Percentiles rank a stretch among this genome's conserved stretches.
Conservation (phyloP, 2,113 vertebrate genomes). For the Athene cunicularia region DNA sequence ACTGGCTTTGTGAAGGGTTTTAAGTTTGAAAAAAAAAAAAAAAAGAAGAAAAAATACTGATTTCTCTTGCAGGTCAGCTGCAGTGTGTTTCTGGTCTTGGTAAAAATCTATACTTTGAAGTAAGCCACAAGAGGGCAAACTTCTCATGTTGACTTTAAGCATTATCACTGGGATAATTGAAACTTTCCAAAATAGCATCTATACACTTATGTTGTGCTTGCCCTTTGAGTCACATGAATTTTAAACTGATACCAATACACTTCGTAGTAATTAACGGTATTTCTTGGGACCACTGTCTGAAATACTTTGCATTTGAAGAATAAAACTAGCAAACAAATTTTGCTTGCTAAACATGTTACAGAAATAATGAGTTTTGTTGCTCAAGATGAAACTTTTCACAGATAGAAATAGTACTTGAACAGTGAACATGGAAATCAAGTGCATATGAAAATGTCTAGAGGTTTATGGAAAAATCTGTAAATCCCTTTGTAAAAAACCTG, state of each 20-base stretch:
- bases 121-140: constrained; percentile 58
- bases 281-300: not conserved
- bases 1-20: not conserved
- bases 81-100: not conserved
- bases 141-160: not conserved
- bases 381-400: not conserved
- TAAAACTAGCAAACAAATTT: not conserved
- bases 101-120: not conserved
- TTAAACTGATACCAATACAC: not conserved
- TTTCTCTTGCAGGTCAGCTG: not conserved
- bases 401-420: not conserved
- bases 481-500: not conserved
- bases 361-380: not conserved
- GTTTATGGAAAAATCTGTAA: not conserved
- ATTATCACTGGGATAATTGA: not conserved
- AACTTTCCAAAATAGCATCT: not conserved
- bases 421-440: not conserved
- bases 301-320: not conserved
- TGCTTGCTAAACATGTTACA: not conserved
- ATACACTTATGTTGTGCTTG: not conserved
- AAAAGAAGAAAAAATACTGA: not conserved
- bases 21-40: too few species aligned
- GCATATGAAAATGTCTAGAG: not conserved
- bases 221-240: not conserved
- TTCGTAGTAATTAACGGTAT: not conserved